Evolutionary conservation across 2,113 vertebrate species (phyloP).

Genomic region (Porphyrio hochstetteri): DNA sequence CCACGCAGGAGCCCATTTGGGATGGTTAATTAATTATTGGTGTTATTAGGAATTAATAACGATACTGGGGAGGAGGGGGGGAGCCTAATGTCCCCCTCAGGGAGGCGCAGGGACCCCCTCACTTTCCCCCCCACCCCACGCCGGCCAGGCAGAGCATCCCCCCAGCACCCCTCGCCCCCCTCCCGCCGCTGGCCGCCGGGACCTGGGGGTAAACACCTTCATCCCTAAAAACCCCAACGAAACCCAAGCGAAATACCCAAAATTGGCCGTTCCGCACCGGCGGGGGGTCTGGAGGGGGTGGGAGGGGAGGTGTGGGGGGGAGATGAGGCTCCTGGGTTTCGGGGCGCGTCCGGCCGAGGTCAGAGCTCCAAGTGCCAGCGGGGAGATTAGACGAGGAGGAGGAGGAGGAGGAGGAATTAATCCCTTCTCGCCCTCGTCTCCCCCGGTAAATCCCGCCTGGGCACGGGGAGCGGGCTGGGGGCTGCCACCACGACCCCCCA

Average conservation of each 20-base stretch:
- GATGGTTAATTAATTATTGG: not conserved
- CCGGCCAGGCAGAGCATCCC: no score
- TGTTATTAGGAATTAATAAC: not conserved
- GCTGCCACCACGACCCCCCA: no score
- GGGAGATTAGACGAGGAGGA: not conserved
- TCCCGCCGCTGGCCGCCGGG: no score
- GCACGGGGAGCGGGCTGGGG: not conserved
- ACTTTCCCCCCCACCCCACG: no score
- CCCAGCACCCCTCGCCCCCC: no score
- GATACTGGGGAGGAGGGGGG: no score
- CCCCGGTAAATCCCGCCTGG: not conserved
- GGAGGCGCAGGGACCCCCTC: no score
- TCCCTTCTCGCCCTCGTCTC: not conserved
- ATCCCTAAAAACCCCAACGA: not conserved
- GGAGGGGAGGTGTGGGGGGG: no score
- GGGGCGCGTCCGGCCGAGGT: not conserved
- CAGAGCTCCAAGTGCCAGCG: not conserved
- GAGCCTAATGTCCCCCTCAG: no score
- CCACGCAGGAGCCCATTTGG: not conserved
- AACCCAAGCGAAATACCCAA: no score
- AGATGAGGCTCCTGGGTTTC: not conserved
- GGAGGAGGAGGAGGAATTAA: not conserved
- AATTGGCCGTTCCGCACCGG: not conserved
- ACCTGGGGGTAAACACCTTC: rapidly evolving
- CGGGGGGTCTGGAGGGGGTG: no score